phyloP scores from a whole-genome alignment of 2,113 vertebrate genomes.

The Microtus ochrogaster region DNA sequence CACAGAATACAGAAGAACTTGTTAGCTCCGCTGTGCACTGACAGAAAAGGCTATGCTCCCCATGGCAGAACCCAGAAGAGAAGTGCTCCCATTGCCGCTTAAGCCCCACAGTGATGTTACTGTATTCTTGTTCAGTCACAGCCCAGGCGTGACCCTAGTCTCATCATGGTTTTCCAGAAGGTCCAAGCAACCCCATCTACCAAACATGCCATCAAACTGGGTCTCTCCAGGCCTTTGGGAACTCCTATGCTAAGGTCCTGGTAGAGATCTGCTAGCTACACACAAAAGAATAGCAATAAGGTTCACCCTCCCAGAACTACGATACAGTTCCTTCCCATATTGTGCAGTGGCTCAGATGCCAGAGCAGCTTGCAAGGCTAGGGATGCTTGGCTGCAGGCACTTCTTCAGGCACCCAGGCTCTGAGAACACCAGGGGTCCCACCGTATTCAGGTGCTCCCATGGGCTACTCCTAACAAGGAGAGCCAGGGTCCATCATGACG shows the following conservation, averaged over 20 bases:
- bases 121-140: fast-evolving
- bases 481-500: neutral
- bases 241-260: neutral
- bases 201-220: neutral
- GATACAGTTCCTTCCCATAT: fast-evolving
- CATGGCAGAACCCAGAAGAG: neutral
- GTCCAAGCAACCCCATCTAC: neutral
- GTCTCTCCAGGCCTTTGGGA: neutral
- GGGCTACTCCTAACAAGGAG: neutral
- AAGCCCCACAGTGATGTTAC: fast-evolving
- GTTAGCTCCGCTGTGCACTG: neutral
- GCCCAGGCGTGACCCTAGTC: neutral
- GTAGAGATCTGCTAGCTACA: neutral
- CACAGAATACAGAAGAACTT: neutral
- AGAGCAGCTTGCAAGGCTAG: fast-evolving
- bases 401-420: neutral
- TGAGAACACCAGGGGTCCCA: neutral
- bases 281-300: neutral
- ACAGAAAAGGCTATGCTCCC: neutral
- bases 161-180: neutral
- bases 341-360: neutral
- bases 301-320: neutral
- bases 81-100: fast-evolving
- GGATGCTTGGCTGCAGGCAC: neutral
- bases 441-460: neutral